phyloP scores from a whole-genome alignment of 2,888 invertebrate species.

The Caenorhabditis sp. region DNA sequence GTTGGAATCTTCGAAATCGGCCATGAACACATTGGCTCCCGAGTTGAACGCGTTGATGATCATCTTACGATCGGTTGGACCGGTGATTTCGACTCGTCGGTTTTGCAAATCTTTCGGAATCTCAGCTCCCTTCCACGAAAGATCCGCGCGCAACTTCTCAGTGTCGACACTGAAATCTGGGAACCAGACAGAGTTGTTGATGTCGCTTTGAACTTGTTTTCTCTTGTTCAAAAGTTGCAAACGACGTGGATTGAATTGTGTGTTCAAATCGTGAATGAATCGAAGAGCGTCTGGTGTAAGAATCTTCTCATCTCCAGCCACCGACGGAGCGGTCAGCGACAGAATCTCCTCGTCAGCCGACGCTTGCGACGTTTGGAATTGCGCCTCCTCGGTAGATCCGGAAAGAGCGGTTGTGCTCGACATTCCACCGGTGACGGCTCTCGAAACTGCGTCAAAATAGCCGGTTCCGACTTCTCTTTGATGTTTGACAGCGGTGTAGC shows the following conservation, averaged over 20 bases:
- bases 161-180: conserved; percentile 74
- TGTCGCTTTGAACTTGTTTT: conserved; percentile 54
- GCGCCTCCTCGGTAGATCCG: conserved; percentile 71
- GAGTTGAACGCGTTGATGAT: conserved; percentile 78
- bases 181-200: conserved; percentile 67
- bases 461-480: conserved; percentile 72
- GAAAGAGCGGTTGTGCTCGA: conserved; percentile 67
- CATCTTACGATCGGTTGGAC: conserved; percentile 76
- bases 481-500: conserved; percentile 72
- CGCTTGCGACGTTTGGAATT: conserved; percentile 66
- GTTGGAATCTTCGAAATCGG: conserved; percentile 76
- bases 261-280: conserved; percentile 76
- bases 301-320: conserved; percentile 74
- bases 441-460: conserved; percentile 71
- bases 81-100: conserved; percentile 73
- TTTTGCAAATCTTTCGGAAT: conserved; percentile 62
- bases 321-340: conserved; percentile 60
- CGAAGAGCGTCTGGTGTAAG: conserved; percentile 76
- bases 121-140: conserved; percentile 74
- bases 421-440: conserved; percentile 63
- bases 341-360: conserved; percentile 69
- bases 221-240: conserved; percentile 62
- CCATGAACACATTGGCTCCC: conserved; percentile 71
- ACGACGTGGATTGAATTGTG: conserved; percentile 73
- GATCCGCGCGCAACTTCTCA: conserved; percentile 72